Evolutionary conservation across 2,113 vertebrate species (phyloP).

Genomic region (Actenoides hombroni): DNA sequence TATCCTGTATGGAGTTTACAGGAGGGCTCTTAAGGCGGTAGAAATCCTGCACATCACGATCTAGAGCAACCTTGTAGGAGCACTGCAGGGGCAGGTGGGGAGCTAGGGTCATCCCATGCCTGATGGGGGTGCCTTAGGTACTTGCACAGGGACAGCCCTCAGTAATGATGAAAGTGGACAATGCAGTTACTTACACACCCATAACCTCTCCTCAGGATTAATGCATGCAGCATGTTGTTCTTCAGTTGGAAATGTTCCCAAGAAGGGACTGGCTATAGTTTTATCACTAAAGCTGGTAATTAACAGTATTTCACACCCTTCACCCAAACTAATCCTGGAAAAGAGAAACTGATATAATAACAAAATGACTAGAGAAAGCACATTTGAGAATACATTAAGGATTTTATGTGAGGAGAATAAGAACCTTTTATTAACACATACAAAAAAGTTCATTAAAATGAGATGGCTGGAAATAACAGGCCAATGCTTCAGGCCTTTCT

Average conservation of each 20-base stretch:
- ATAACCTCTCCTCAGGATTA: neutral
- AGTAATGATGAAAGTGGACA: neutral
- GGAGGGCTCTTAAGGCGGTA: neutral
- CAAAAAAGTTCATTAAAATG: neutral
- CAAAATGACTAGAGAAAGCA: neutral
- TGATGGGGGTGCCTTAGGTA: neutral
- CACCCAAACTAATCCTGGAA: neutral
- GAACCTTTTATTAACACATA: neutral
- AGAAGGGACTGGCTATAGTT: neutral
- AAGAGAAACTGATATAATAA: neutral
- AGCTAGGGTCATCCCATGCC: neutral
- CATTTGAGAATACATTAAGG: neutral
- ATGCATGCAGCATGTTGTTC: neutral
- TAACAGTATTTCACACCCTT: neutral
- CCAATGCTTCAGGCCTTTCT: neutral
- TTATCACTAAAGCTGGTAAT: neutral
- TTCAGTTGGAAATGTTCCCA: neutral
- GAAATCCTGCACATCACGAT: neutral
- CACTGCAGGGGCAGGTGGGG: neutral
- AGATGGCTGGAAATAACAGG: neutral
- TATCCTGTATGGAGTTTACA: neutral
- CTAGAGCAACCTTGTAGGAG: neutral
- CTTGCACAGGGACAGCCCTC: neutral
- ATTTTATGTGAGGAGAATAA: neutral
- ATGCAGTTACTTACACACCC: neutral